Evolutionary conservation across 2,113 vertebrate species (phyloP).

Genomic region (Camarhynchus parvulus): DNA sequence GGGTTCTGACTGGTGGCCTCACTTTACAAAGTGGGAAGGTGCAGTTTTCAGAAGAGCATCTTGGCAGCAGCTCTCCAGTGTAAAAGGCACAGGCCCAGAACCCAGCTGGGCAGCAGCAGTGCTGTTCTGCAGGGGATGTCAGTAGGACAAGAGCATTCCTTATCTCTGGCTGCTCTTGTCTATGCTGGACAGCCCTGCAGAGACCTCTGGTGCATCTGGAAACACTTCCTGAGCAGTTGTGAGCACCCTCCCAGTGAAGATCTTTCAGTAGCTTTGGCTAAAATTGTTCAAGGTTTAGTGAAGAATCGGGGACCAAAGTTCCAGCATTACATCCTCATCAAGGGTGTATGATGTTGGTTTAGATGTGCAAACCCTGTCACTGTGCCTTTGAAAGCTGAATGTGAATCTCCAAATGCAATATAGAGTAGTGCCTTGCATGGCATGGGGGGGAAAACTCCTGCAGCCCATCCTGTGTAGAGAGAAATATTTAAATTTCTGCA

Average conservation of each 20-base stretch:
- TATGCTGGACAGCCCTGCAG: fast-evolving
- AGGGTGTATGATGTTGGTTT: neutral
- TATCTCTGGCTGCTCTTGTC: neutral
- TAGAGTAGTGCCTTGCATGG: neutral
- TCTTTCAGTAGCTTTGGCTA: neutral
- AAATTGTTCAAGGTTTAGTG: neutral
- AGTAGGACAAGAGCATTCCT: neutral
- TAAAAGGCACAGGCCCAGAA: neutral
- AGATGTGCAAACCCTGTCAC: neutral
- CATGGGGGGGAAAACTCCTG: neutral
- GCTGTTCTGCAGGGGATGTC: neutral
- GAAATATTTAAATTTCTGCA: neutral
- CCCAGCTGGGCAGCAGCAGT: neutral
- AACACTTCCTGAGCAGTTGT: neutral
- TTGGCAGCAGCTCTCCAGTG: neutral
- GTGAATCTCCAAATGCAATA: neutral
- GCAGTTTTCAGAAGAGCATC: neutral
- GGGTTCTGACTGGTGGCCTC: neutral
- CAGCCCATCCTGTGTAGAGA: neutral
- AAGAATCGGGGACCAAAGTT: neutral
- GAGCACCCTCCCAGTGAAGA: neutral
- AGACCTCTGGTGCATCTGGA: neutral
- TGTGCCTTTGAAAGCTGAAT: neutral
- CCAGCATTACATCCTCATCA: neutral
- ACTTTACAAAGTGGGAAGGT: neutral